Evolutionary conservation across 2,113 vertebrate species (phyloP).

Genomic region (Syngnathus typhle): DNA sequence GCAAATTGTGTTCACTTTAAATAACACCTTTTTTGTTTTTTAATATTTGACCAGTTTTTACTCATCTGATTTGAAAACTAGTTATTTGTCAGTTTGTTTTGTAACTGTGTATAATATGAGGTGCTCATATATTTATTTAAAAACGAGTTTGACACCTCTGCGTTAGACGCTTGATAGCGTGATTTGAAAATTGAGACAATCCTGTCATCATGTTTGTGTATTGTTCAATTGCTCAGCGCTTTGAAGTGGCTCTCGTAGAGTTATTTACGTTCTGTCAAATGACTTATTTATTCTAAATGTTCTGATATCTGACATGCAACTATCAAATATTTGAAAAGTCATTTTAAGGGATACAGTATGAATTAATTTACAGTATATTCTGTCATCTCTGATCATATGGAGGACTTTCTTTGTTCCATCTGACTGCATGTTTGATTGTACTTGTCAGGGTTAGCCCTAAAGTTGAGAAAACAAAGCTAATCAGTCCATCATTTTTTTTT

Average conservation of each 20-base stretch:
- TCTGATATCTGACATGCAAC: neutral
- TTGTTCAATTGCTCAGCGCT: neutral
- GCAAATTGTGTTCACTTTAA: too few relatives aligned
- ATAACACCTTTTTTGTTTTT: too few relatives aligned
- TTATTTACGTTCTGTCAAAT: too few relatives aligned
- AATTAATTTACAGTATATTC: neutral
- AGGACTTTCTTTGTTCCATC: neutral
- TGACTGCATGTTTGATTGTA: neutral
- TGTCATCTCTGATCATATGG: neutral
- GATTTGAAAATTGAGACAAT: constrained; percentile 9
- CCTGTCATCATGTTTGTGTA: constrained; percentile 5
- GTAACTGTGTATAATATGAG: too few relatives aligned
- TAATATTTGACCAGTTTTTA: too few relatives aligned
- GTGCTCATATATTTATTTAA: too few relatives aligned
- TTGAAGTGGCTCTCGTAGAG: neutral
- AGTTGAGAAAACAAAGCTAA: constrained; percentile 25
- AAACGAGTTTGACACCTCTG: constrained; percentile 21
- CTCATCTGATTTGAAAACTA: too few relatives aligned
- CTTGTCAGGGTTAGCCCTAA: constrained; percentile 9
- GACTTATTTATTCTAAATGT: neutral
- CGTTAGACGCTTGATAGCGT: constrained; percentile 9
- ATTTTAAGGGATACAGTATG: neutral
- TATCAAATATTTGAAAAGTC: neutral
- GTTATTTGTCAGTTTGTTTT: too few relatives aligned
- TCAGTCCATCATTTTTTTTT: neutral